Evolutionary conservation across 2,797 vertebrate species (phyloP).

Genomic region (Leuciscus waleckii): DNA sequence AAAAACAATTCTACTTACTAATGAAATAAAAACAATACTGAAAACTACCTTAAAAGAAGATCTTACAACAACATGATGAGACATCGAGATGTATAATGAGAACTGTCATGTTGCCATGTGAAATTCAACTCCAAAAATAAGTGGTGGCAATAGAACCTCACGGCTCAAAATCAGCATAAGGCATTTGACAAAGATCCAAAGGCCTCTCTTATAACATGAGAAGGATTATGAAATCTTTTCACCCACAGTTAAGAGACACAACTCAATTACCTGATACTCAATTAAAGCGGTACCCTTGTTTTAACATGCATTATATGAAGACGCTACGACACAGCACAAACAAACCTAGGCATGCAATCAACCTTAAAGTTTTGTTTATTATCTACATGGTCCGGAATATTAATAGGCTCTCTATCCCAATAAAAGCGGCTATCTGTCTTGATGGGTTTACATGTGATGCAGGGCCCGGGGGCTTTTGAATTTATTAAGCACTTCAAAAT

Average conservation of each 20-base stretch:
- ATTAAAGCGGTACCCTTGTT: conserved; percentile 32
- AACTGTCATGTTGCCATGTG: conserved; percentile 31
- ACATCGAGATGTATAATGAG: conserved; percentile 42
- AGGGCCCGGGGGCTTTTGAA: neutral
- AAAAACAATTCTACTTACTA: neutral
- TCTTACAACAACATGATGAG: conserved; percentile 24
- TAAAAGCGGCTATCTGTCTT: conserved; percentile 41
- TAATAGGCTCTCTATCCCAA: conserved; percentile 41
- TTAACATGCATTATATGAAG: conserved; percentile 16
- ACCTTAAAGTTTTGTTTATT: conserved; percentile 2
- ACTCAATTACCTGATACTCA: conserved; percentile 2
- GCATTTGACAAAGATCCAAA: conserved; percentile 42
- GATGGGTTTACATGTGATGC: conserved; percentile 46
- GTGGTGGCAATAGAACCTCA: conserved; percentile 18
- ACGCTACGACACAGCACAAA: neutral
- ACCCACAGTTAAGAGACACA: conserved; percentile 30
- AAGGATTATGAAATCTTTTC: conserved; percentile 48
- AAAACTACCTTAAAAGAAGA: conserved; percentile 22
- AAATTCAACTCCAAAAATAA: conserved; percentile 43
- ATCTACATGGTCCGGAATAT: conserved; percentile 53
- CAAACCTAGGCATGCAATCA: neutral
- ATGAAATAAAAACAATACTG: neutral
- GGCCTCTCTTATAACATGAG: conserved; percentile 30
- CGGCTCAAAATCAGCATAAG: conserved; percentile 34
- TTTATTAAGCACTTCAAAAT: conserved; percentile 39